Evolutionary conservation across 1,140 invertebrate genomes (phyloP).

Genomic region (Palaemon carinicauda): DNA sequence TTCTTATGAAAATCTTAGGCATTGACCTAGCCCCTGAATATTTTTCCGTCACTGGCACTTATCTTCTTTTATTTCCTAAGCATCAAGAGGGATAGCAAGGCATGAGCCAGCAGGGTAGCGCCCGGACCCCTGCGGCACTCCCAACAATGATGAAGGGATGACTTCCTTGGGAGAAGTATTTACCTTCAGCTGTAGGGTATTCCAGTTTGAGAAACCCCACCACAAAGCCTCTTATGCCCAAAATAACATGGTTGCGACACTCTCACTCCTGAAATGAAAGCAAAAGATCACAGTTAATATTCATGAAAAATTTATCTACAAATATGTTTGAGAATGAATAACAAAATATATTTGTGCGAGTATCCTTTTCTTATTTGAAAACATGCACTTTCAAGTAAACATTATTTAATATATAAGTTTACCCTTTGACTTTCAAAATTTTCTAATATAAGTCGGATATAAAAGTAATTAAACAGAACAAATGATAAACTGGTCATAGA

Average conservation of each 20-base stretch:
- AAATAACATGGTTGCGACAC: slow-evolving; percentile 5
- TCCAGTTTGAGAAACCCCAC: not conserved
- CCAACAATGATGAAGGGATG: not conserved
- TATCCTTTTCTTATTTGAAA: no score
- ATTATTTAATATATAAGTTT: no score
- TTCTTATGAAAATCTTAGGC: no score
- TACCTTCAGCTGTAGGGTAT: not conserved
- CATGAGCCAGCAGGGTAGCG: not conserved
- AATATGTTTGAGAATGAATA: no score
- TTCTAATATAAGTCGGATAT: no score
- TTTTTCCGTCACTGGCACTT: not conserved
- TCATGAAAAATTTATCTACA: no score
- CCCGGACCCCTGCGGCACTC: not conserved
- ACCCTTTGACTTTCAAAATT: no score
- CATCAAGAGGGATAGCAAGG: not conserved
- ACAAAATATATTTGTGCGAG: no score
- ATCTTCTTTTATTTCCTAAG: not conserved
- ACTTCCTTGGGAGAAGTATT: not conserved
- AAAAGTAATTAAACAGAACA: no score
- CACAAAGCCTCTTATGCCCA: slow-evolving; percentile 16
- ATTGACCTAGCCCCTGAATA: no score
- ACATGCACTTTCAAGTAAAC: no score
- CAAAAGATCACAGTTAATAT: not conserved
- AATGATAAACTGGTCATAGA: no score
- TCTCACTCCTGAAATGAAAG: slow-evolving; percentile 20